Conservation (phyloP, 2,888 invertebrate species). For the Chymomyza fuscimana region DNA sequence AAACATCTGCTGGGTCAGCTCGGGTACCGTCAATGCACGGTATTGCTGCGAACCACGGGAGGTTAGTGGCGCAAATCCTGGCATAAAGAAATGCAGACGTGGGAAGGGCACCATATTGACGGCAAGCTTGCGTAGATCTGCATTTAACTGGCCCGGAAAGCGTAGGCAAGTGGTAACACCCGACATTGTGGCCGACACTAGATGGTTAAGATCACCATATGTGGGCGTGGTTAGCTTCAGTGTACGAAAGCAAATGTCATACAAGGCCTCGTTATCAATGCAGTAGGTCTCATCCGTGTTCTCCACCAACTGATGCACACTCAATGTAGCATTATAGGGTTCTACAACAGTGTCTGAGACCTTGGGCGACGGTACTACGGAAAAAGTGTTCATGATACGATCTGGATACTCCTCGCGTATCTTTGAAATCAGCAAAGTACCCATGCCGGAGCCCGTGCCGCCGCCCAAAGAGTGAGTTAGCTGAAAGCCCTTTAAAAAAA, state of each 20-base stretch:
- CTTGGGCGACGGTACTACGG: slow-evolving; percentile 92
- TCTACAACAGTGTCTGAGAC: slow-evolving; percentile 84
- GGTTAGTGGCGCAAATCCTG: slow-evolving; percentile 96
- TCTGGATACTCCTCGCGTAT: slow-evolving; percentile 93
- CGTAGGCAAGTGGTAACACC: slow-evolving; percentile 92
- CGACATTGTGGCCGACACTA: slow-evolving; percentile 92
- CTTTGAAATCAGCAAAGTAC: slow-evolving; percentile 91
- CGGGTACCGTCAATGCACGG: slow-evolving; percentile 93
- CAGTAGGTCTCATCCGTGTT: slow-evolving; percentile 95
- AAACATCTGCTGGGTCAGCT: slow-evolving; percentile 95
- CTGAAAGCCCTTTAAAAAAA: slow-evolving; percentile 84
- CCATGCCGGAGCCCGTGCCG: slow-evolving; percentile 94
- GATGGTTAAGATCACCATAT: slow-evolving; percentile 95
- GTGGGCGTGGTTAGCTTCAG: slow-evolving; percentile 93
- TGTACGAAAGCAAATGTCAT: slow-evolving; percentile 95
- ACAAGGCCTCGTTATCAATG: slow-evolving; percentile 95
- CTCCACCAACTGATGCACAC: slow-evolving; percentile 93
- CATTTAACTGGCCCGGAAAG: slow-evolving; percentile 96
- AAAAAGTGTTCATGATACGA: slow-evolving; percentile 92
- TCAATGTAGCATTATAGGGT: slow-evolving; percentile 94
- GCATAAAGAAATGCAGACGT: slow-evolving; percentile 97
- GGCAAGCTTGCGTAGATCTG: slow-evolving; percentile 93
- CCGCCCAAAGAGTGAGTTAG: slow-evolving; percentile 92
- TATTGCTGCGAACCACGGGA: slow-evolving; percentile 94
- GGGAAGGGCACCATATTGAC: slow-evolving; percentile 99